Conservation (phyloP, 2,888 invertebrate genomes). For the Chaitophorus viminalis region DNA sequence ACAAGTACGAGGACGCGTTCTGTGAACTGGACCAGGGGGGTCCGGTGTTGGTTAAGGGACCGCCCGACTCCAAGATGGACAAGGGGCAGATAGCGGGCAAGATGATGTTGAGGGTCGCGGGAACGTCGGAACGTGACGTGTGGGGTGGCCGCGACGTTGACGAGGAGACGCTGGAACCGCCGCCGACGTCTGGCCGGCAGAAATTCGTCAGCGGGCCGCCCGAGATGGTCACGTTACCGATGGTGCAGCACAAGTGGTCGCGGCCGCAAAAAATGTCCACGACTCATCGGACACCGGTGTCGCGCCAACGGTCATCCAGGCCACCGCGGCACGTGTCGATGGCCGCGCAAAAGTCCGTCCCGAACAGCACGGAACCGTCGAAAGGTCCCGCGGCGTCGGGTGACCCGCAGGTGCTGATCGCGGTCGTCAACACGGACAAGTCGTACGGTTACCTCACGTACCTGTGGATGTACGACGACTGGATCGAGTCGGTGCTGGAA, state of each 20-base stretch:
- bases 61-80: not conserved
- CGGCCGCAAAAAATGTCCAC: no score
- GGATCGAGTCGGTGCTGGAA: not conserved
- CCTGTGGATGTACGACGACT: conserved; percentile 1
- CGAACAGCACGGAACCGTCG: no score
- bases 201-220: not conserved
- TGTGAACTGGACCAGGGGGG: not conserved
- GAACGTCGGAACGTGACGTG: no score
- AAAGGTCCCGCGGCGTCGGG: no score
- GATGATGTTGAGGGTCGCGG: no score
- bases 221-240: not conserved
- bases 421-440: not conserved
- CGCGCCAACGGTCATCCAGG: no score
- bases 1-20: not conserved
- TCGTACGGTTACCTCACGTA: not conserved
- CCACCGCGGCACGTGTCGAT: no score
- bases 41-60: not conserved
- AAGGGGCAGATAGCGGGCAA: no score
- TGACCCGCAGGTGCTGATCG: not conserved
- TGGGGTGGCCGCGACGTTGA: no score
- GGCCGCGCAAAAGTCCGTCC: no score
- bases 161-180: not conserved
- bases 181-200: not conserved
- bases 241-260: not conserved
- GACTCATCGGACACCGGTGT: no score